Evolutionary conservation across 2,797 vertebrate genomes (phyloP).

Genomic region (Carcharodon carcharias): DNA sequence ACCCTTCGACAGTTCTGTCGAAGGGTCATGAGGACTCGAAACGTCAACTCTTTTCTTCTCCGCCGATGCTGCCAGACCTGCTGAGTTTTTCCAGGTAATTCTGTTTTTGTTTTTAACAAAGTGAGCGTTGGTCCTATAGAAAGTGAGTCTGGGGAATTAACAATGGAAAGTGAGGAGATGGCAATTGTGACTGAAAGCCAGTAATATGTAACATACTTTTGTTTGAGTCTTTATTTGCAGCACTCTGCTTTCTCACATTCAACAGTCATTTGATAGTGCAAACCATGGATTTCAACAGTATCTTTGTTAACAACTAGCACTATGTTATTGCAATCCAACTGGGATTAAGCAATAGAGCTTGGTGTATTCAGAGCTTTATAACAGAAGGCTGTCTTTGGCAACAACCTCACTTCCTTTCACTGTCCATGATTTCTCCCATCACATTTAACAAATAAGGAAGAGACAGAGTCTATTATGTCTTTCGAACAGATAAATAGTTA

Average conservation of each 20-base stretch:
- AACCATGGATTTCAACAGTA: background rate
- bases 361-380: background rate
- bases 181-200: background rate
- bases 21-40: too few species aligned
- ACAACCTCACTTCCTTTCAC: background rate
- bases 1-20: too few species aligned
- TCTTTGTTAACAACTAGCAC: background rate
- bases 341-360: background rate
- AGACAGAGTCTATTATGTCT: background rate
- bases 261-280: background rate
- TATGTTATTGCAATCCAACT: background rate
- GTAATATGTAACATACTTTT: background rate
- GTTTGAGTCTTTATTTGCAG: background rate
- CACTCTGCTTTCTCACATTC: background rate
- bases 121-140: too few species aligned
- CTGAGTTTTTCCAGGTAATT: too few species aligned
- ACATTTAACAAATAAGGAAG: background rate
- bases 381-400: background rate
- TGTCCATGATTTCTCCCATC: background rate
- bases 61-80: too few species aligned
- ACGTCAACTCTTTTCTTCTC: too few species aligned
- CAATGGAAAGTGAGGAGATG: too few species aligned
- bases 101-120: too few species aligned
- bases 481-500: background rate
- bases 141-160: too few species aligned